Percentiles rank a stretch among this genome's conserved stretches.
Conservation (phyloP, 2,888 invertebrate genomes). For the Athripsodes cinereus region DNA sequence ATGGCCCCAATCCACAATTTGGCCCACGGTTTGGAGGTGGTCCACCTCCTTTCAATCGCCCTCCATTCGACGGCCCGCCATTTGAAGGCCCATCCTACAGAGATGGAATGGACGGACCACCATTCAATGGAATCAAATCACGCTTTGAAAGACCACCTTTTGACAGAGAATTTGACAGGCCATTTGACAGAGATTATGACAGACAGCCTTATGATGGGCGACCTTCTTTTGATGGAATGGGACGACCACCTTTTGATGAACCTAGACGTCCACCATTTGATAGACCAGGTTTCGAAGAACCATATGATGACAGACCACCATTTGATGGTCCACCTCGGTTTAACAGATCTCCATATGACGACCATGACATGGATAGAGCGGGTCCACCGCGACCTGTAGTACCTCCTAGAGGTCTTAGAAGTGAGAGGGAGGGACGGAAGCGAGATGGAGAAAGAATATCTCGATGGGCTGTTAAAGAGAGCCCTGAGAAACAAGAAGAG, state of each 20-base stretch:
- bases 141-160: constrained; percentile 31
- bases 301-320: constrained; percentile 29
- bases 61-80: constrained; percentile 32
- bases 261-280: constrained; percentile 12
- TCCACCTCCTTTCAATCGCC: constrained; percentile 33
- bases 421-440: constrained; percentile 19
- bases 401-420: constrained; percentile 8
- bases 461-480: constrained; percentile 30
- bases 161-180: constrained; percentile 32
- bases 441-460: constrained; percentile 18
- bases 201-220: constrained; percentile 35
- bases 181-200: constrained; percentile 31
- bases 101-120: constrained; percentile 32
- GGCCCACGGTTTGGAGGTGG: constrained; percentile 46
- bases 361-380: constrained; percentile 42
- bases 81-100: constrained; percentile 36
- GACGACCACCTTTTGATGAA: constrained; percentile 26
- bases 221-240: constrained; percentile 35
- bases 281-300: constrained; percentile 31
- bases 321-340: constrained; percentile 26
- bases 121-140: constrained; percentile 29
- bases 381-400: constrained; percentile 31
- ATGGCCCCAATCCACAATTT: constrained; percentile 31
- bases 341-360: constrained; percentile 30
- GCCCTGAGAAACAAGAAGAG: constrained; percentile 30